Evolutionary conservation across 2,888 invertebrate genomes (phyloP), one percentile per base, ranked within the genome.

Genomic region (Spisula solida): DNA sequence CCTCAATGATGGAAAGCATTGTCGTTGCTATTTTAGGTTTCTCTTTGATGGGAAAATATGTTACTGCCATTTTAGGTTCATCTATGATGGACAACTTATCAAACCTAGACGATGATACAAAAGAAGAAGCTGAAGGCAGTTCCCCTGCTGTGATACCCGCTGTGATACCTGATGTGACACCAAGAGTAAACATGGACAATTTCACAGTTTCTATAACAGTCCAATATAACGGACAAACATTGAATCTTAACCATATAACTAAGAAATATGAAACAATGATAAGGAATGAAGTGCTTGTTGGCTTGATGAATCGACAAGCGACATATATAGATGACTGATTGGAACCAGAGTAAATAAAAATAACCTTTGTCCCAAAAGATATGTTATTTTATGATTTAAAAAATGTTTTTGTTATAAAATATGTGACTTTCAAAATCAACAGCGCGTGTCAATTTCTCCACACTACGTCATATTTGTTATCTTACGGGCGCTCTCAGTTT

Each of bases 221-320:
- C 10, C 41, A 34, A 29, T 85, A 79, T 56, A 55, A 85, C 12
- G 85, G 79, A 0, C 18, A 55, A 25, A 34, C n/a, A 31, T 25
- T 79, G 41, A 51, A 85, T n/a, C 20, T 29, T 20, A 34, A 34
- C 0, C 55, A 79, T 31, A 85, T 85, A 34, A 55, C 75, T 0
- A 48, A 34, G 18, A 78, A 56, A 51, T 85, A 85, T 25, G 79
- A 78, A 29, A 48, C n/a, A 78, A 79, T 70, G 31, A 56, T 85
- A 41, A 85, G 31, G 20, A 85, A 78, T 78, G 85, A 85, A 31
- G 56, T 85, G 29, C 6, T 85, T 75, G 18, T 31, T 4, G 18
- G 75, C 5, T 34, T 75, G 31, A 75, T 16, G 16, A 80, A 80
- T 48, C n/a, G 8, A 25, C 47, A 48, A 34, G 80, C 25, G 25